phyloP scores from a whole-genome alignment of 2,888 invertebrate genomes.

The Ophion ventricosus region DNA sequence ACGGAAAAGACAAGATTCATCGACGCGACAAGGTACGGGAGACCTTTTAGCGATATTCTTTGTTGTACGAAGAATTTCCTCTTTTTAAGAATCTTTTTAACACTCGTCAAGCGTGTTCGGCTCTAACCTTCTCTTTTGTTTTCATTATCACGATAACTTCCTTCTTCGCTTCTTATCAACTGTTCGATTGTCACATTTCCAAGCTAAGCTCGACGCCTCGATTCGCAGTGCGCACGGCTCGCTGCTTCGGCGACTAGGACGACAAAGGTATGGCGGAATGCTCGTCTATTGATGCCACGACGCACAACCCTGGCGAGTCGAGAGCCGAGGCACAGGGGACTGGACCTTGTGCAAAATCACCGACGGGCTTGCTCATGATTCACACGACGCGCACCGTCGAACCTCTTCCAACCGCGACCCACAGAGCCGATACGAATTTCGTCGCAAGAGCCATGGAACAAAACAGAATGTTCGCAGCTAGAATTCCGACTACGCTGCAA shows the following conservation, averaged over 20 bases:
- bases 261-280: conserved; percentile 53
- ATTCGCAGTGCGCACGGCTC: background rate
- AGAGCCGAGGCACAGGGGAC: conserved; percentile 8
- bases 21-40: conserved; percentile 28
- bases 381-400: conserved; percentile 39
- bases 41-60: background rate
- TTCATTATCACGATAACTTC: conserved; percentile 31
- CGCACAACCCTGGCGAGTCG: conserved; percentile 24
- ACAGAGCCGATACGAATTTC: conserved; percentile 57
- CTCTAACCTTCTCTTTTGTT: conserved; percentile 42
- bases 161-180: too few species aligned
- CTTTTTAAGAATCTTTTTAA: background rate
- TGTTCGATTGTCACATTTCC: background rate
- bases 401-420: conserved; percentile 54
- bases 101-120: background rate
- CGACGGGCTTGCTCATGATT: conserved; percentile 59
- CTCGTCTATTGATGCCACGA: conserved; percentile 17
- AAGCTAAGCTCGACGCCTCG: background rate
- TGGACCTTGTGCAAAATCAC: conserved; percentile 37
- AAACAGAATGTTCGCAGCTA: conserved; percentile 73
- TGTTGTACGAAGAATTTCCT: background rate
- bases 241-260: background rate
- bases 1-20: conserved; percentile 48
- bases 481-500: conserved; percentile 84
- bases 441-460: conserved; percentile 71